phyloP scores from a whole-genome alignment of 2,797 vertebrate species.

The Aphelocoma californica region DNA sequence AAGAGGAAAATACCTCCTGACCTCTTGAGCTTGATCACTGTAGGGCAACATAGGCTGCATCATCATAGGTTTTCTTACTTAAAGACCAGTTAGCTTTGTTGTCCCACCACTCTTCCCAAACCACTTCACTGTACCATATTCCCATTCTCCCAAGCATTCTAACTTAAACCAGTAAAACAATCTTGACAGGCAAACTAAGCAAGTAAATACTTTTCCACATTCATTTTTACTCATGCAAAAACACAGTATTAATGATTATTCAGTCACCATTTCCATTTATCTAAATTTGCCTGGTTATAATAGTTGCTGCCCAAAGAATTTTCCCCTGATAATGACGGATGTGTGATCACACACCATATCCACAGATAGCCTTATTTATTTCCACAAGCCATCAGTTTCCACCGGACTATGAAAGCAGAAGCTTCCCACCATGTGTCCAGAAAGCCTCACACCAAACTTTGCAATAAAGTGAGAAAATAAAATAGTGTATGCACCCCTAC shows the following conservation, averaged over 20 bases:
- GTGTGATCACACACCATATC: not conserved
- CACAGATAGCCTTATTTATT: not conserved
- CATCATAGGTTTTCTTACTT: not conserved
- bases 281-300: constrained; percentile 34
- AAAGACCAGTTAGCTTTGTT: not conserved
- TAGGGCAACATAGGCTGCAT: not conserved
- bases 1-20: not conserved
- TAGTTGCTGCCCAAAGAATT: constrained; percentile 15
- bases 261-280: not conserved
- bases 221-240: constrained; percentile 31
- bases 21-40: not conserved
- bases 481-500: not conserved
- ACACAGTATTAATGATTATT: constrained; percentile 12
- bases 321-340: constrained; percentile 31
- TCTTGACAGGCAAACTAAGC: constrained; percentile 31
- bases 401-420: not conserved
- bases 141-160: not conserved
- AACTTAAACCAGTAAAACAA: constrained; percentile 26
- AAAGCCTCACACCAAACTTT: not conserved
- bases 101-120: not conserved
- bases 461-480: not conserved
- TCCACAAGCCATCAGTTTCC: not conserved
- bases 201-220: not conserved
- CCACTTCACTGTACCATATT: not conserved
- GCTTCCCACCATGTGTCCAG: not conserved